Conservation (phyloP, 2,888 invertebrate genomes). For the Psococerastis gibbosa region DNA sequence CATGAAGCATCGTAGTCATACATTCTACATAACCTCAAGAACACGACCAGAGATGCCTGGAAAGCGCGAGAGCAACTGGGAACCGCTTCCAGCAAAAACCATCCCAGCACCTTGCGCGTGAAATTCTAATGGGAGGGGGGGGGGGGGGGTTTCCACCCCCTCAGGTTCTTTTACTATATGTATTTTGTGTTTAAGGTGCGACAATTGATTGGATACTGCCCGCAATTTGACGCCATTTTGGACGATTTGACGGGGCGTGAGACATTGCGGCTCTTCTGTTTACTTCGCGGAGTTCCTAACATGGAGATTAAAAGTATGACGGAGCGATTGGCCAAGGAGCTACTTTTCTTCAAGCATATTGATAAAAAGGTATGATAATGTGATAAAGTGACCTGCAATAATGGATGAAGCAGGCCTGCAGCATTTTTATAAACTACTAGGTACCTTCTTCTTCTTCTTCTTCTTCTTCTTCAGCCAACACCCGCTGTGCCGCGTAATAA, state of each 20-base stretch:
- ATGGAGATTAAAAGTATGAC: conserved; percentile 24
- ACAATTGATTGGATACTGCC: conserved; percentile 41
- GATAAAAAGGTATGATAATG: conserved; percentile 36
- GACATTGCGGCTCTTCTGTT: conserved; percentile 41
- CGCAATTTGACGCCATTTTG: conserved; percentile 54
- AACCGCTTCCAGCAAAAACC: too few species aligned
- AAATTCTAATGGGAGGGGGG: neutral
- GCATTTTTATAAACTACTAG: too few species aligned
- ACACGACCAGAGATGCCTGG: too few species aligned
- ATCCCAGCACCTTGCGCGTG: too few species aligned
- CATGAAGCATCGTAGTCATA: too few species aligned
- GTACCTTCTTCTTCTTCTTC: too few species aligned
- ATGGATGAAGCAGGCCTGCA: too few species aligned
- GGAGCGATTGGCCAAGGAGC: conserved; percentile 30
- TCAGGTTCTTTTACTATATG: conserved; percentile 11
- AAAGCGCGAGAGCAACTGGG: too few species aligned
- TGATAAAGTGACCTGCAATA: too few species aligned
- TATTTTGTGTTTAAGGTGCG: conserved; percentile 19
- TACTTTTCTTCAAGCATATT: conserved; percentile 40
- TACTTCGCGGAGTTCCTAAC: conserved; percentile 39
- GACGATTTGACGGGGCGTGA: conserved; percentile 53
- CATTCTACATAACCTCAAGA: too few species aligned
- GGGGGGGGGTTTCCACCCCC: neutral
- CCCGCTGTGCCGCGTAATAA: too few species aligned
- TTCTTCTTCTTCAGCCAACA: conserved; percentile 15